Base-by-base conservation (phyloP, 1,140 invertebrate genomes). In the Drosophila nannoptera region DNA sequence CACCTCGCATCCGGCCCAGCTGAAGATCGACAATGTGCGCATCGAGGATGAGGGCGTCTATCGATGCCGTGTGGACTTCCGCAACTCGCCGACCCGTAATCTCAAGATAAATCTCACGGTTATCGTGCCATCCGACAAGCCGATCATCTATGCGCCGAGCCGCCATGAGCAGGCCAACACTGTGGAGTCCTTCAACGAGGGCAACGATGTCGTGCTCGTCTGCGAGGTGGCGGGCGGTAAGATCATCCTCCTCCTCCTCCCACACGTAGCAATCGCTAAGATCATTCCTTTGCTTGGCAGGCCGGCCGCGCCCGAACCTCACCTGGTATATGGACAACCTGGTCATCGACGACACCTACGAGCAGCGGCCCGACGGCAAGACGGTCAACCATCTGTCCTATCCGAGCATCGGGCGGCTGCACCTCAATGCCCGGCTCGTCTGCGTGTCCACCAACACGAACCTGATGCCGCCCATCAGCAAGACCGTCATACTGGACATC, bases 161-260 rank as follows among this genome's bases (percentile, higher is more conserved):
- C 92, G 94, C 76, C 92, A 94, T 84, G 94, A 96, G 76, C 92
- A 94, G 84, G 94, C 94, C 77, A 94, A 94, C 90, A 91, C 95
- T 61, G 92, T 95, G 71, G 96, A 95, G 77, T 95, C 96, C 69
- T 97, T 96, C 90, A 95, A 96, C 81, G 96, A 97, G 90, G 96
- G 95, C 36, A 93, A 93, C 38, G 94, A 95, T 89, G 93, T 97
- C 31, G 92, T 93, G 62, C 92, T 97, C 14, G 93, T 95, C 69
- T 97, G 96, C 89, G 95, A 97, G 91, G 95, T 96, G 3, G 92
- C 93, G 84, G 96, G 95, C 92, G 96, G 96, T 97, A 92, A 93
- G 93, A 91, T 7, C 4, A 12, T 12, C 11, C 14, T 31, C 7
- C 4, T 9, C 33, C 9, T 4, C 14, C 2, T 9, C 5, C 9